Conservation (phyloP, 2,888 invertebrate species). For the Polylopha cassiicola region DNA sequence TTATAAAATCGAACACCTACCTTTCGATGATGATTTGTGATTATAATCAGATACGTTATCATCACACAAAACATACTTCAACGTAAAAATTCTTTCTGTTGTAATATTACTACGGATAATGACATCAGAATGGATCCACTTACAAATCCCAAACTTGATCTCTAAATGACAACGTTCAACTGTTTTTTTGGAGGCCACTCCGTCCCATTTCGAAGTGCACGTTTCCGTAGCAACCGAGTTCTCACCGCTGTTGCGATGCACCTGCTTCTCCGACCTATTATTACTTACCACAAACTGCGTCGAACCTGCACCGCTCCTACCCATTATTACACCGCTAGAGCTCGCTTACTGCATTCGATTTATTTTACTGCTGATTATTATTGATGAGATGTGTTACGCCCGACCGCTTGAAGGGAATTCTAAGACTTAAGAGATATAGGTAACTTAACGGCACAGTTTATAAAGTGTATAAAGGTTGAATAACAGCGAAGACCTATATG, state of each 20-base stretch:
- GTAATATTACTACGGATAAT: too few relatives aligned
- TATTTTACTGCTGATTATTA: conserved; percentile 12
- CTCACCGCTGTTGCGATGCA: conserved; percentile 24
- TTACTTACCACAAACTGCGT: conserved; percentile 34
- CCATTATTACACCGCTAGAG: conserved; percentile 31
- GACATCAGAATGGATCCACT: conserved; percentile 8
- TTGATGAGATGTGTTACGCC: neutral
- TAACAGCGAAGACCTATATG: too few relatives aligned
- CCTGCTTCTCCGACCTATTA: conserved; percentile 32
- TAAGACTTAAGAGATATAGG: too few relatives aligned
- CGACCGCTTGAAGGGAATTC: too few relatives aligned
- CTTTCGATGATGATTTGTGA: too few relatives aligned
- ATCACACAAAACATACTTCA: too few relatives aligned
- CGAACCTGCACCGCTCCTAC: conserved; percentile 28
- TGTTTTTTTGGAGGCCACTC: conserved; percentile 18
- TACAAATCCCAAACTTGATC: conserved; percentile 11
- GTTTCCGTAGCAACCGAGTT: conserved; percentile 19
- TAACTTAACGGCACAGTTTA: too few relatives aligned
- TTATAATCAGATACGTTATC: too few relatives aligned
- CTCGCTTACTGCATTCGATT: conserved; percentile 16
- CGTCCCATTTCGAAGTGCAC: conserved; percentile 18
- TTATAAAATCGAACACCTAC: too few relatives aligned
- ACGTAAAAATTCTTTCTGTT: too few relatives aligned
- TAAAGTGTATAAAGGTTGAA: too few relatives aligned
- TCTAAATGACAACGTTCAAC: conserved; percentile 15